Base-by-base conservation (phyloP, 1,140 invertebrate species). In the Reticulitermes speratus region DNA sequence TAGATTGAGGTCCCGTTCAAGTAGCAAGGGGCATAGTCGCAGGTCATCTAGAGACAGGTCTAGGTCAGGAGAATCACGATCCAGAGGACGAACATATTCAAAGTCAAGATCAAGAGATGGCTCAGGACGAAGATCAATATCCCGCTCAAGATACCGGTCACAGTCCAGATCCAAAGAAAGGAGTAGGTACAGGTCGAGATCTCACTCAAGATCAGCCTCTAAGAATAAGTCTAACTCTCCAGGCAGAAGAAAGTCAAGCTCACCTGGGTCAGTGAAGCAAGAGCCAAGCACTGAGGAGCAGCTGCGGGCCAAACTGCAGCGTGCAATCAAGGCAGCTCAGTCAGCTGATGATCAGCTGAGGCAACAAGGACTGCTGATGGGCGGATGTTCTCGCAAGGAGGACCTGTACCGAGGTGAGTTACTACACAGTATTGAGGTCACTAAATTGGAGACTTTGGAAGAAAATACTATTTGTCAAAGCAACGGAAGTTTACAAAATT, bases 131-230 rank as follows among this genome's bases (percentile, higher is more conserved):
- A 89, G 89, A 88, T 88, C 87, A 38, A 89, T 88, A 9, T 91
- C 89, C 65, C 90, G 86, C 81, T 89, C 90, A 38, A 91, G 89
- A 88, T 88, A 88, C 52, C 88, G 87, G 84, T 90, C 90, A 14
- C 90, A 88, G 85, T 90, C 90, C 11, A 90, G 89, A 87, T 92
- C 91, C 7, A 88, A 89, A 30, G 90, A 90, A 84, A 88, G 88
- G 23, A 88, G 86, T 81, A 89, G 88, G 82, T 89, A 88, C 87
- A 91, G 89, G 86, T 88, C 65, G 85, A 90, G 90, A 88, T 92
- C 91, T 45, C n/a, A 48, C 44, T 91, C 91, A 12, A 91, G 90
- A 86, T 52, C 81, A 48, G 87, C 87, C 75, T 86, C 87, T 25
- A 91, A 89, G 90, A 91, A 91, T 91, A 90, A 44, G 44, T 83